Conservation (phyloP, 2,797 vertebrate species). For the Mus spretus region DNA sequence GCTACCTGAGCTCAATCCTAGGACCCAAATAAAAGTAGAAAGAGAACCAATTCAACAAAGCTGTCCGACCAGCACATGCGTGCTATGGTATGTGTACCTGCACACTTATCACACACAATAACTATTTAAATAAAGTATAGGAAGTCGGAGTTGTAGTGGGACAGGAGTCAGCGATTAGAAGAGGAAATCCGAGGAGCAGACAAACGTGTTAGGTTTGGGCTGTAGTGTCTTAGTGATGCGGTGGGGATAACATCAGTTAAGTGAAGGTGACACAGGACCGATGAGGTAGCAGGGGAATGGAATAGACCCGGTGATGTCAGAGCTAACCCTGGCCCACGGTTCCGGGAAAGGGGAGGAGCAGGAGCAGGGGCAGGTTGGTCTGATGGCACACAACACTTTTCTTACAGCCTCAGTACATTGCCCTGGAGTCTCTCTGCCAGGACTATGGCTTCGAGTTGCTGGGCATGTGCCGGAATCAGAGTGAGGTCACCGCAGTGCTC, state of each 20-base stretch:
- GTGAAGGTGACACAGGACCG: background rate
- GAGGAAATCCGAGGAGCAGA: background rate
- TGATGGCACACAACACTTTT: background rate
- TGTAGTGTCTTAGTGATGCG: background rate
- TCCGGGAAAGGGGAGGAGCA: too few species aligned
- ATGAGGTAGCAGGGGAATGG: background rate
- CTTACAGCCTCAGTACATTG: conserved; percentile 93
- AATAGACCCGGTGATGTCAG: background rate
- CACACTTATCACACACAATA: background rate
- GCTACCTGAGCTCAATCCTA: background rate
- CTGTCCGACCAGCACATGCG: too few species aligned
- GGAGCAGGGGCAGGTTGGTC: background rate
- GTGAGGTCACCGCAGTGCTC: conserved; percentile 94
- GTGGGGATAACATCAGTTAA: background rate
- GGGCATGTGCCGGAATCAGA: conserved; percentile 97
- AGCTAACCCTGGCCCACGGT: background rate
- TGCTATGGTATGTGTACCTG: background rate
- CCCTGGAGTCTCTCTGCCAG: conserved; percentile 93
- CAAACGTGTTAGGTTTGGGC: background rate
- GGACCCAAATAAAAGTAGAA: background rate
- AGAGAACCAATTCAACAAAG: background rate
- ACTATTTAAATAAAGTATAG: background rate
- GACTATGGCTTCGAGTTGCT: conserved; percentile 95
- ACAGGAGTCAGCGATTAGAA: background rate
- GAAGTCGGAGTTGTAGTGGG: background rate